Conservation (phyloP, 2,888 invertebrate species). For the Blomia tropicalis region DNA sequence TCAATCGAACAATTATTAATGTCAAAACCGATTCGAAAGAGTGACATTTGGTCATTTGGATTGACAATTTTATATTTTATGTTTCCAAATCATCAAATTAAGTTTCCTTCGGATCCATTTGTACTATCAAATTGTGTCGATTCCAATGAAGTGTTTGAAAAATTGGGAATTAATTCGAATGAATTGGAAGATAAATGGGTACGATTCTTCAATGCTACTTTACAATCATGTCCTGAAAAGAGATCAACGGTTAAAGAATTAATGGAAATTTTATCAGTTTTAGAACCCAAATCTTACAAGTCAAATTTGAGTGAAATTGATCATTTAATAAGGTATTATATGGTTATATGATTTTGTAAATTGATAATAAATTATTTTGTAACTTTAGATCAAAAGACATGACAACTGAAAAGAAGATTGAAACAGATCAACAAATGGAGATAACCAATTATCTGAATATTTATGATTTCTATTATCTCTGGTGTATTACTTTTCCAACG, state of each 20-base stretch:
- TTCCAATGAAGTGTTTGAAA: conserved; percentile 16
- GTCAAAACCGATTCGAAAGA: conserved; percentile 43
- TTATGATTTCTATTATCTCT: conserved; percentile 30
- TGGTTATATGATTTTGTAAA: no score
- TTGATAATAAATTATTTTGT: background rate
- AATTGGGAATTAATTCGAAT: conserved; percentile 3
- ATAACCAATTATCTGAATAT: conserved; percentile 20
- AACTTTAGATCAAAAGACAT: background rate
- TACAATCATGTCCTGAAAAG: conserved; percentile 3
- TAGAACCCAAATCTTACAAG: no score
- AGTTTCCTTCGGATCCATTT: conserved; percentile 24
- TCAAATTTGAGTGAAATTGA: conserved; percentile 23
- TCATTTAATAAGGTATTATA: background rate
- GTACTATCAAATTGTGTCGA: conserved; percentile 18
- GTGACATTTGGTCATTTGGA: conserved; percentile 88
- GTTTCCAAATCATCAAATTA: background rate
- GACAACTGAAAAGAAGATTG: background rate
- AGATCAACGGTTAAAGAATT: conserved; percentile 21
- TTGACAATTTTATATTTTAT: conserved; percentile 62
- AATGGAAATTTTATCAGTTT: conserved; percentile 11
- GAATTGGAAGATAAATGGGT: conserved; percentile 16
- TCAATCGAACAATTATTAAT: conserved; percentile 23
- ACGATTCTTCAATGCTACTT: conserved; percentile 12
- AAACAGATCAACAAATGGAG: background rate
- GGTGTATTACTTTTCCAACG: conserved; percentile 27